These are phyloP conservation scores for Tetraodon nigroviridis DNA, from an alignment of 2,113 vertebrate genomes.

Conservation along the genomic window DNA sequence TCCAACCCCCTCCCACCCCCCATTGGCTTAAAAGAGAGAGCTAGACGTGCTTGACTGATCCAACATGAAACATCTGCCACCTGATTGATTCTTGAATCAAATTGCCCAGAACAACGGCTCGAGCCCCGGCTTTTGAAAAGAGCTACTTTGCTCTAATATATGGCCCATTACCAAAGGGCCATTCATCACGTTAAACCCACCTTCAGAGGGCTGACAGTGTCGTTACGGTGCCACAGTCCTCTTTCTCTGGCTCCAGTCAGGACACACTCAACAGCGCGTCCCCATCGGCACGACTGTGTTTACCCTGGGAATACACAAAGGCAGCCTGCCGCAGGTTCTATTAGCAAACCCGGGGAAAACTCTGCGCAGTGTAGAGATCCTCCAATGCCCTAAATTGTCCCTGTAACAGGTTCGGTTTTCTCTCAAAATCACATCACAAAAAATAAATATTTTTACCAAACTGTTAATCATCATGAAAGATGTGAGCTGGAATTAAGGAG, in stretches of 20 bases:
- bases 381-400: neutral
- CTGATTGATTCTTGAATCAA: conserved; percentile 62
- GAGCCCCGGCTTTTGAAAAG: conserved; percentile 61
- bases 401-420: conserved; percentile 11
- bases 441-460: conserved; percentile 64
- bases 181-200: conserved; percentile 62
- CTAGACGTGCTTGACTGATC: conserved; percentile 26
- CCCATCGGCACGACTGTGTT: conserved; percentile 66
- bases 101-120: conserved; percentile 55
- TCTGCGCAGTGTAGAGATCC: neutral
- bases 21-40: conserved; percentile 18
- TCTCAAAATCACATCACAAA: conserved; percentile 55
- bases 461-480: conserved; percentile 71
- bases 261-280: conserved; percentile 60
- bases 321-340: conserved; percentile 44
- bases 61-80: conserved; percentile 70
- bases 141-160: conserved; percentile 62
- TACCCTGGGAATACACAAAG: conserved; percentile 61
- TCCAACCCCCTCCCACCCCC: too few species aligned
- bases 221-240: conserved; percentile 51
- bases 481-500: conserved; percentile 70
- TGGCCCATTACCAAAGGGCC: conserved; percentile 67
- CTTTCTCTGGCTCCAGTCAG: conserved; percentile 61
- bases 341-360: conserved; percentile 41
- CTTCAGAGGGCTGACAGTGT: conserved; percentile 51